Conservation (phyloP, 2,113 vertebrate genomes). For the Protobothrops mucrosquamatus region DNA sequence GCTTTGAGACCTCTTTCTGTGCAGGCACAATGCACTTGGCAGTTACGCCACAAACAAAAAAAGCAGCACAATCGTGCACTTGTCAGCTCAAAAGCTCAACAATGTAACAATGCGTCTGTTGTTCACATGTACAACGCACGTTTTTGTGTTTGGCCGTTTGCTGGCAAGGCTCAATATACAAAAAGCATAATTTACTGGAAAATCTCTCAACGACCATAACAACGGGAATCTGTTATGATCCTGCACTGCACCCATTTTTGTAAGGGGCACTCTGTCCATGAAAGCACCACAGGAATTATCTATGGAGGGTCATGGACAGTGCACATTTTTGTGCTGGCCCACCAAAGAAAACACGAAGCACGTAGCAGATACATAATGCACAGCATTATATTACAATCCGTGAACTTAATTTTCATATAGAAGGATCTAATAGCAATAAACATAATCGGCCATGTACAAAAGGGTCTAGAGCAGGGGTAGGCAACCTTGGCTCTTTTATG, state of each 20-base stretch:
- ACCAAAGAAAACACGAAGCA: not conserved
- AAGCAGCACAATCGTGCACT: not conserved
- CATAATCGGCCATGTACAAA: not conserved
- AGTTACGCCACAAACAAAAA: not conserved
- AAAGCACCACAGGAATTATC: not conserved
- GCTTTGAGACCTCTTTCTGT: not conserved
- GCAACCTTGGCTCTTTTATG: too few relatives aligned
- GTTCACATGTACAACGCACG: not conserved
- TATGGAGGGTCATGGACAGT: not conserved
- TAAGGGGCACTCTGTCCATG: not conserved
- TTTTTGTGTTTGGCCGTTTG: not conserved
- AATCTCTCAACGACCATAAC: not conserved
- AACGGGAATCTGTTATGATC: not conserved
- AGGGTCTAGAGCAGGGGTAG: not conserved
- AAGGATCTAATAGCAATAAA: not conserved
- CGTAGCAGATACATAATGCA: not conserved
- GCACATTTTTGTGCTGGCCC: not conserved
- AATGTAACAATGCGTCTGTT: not conserved
- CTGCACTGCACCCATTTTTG: not conserved
- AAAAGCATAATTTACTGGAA: not conserved
- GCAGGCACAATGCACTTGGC: not conserved
- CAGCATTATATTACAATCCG: not conserved
- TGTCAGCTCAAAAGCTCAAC: not conserved
- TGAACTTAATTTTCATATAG: not conserved
- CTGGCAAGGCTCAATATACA: not conserved